phyloP scores from a whole-genome alignment of 2,797 vertebrate species.

The Hemitrygon akajei region DNA sequence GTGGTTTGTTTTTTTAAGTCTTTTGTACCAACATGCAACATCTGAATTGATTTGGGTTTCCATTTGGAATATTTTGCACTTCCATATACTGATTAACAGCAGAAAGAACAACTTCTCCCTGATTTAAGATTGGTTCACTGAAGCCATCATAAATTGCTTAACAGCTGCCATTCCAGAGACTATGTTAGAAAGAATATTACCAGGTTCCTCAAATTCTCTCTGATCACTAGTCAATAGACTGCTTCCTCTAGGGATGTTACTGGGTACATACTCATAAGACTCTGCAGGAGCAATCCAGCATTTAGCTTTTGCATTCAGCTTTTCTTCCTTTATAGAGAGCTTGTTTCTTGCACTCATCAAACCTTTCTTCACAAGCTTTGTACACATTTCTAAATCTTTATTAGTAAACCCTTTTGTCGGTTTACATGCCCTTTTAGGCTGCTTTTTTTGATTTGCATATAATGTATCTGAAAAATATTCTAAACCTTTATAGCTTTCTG shows the following conservation, averaged over 20 bases:
- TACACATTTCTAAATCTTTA: constrained; percentile 39
- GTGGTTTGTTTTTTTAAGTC: constrained; percentile 16
- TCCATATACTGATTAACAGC: constrained; percentile 4
- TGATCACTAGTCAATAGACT: constrained; percentile 85
- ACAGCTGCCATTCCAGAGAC: constrained; percentile 98
- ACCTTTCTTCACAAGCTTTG: constrained; percentile 49
- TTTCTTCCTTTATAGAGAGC: constrained; percentile 54
- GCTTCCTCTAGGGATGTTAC: constrained; percentile 60
- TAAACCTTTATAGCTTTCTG: neutral
- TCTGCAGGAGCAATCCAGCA: constrained; percentile 71
- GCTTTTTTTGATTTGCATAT: neutral
- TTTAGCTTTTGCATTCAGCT: constrained; percentile 59
- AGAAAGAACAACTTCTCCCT: constrained; percentile 44
- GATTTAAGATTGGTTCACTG: constrained; percentile 94
- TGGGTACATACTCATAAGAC: constrained; percentile 66
- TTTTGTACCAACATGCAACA: constrained; percentile 13
- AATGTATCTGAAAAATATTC: neutral
- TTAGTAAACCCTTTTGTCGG: constrained; percentile 30
- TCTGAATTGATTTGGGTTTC: constrained; percentile 11
- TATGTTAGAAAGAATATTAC: constrained; percentile 97
- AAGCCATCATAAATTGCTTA: constrained; percentile 98
- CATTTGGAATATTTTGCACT: constrained; percentile 13
- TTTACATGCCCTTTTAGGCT: neutral
- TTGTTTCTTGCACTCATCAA: constrained; percentile 45
- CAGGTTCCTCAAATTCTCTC: constrained; percentile 95